Percentiles rank a stretch among this genome's conserved stretches.
phyloP scores from a whole-genome alignment of 2,113 vertebrate species.

The Rhabdomys dilectus region DNA sequence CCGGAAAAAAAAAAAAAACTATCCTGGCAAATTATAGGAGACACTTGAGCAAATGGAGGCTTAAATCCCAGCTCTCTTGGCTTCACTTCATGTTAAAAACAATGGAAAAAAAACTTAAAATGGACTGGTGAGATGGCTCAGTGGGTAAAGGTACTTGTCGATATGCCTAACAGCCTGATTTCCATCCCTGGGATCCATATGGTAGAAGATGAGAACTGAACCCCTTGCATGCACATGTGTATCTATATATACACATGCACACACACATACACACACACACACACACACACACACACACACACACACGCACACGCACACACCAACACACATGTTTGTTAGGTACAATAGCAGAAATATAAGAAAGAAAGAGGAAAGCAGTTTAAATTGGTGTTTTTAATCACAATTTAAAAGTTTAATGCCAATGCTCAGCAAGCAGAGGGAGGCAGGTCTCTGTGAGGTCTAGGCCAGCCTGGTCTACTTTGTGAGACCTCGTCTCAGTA shows the following conservation, averaged over 20 bases:
- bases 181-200: not conserved
- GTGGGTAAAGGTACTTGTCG: not conserved
- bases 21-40: not conserved
- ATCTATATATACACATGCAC: not conserved
- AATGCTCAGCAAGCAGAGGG: not conserved
- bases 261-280: not conserved
- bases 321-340: not conserved
- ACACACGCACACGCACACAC: not conserved
- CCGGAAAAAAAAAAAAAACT: not conserved
- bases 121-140: not conserved
- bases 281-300: not conserved
- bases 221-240: not conserved
- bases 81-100: not conserved
- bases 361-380: not conserved
- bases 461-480: not conserved
- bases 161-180: not conserved
- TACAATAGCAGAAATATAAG: not conserved
- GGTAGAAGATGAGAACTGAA: not conserved
- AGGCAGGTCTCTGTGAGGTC: not conserved
- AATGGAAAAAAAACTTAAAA: not conserved
- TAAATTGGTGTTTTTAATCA: too few relatives aligned
- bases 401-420: not conserved
- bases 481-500: not conserved
- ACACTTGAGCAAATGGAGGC: not conserved
- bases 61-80: not conserved